Evolutionary conservation across 2,797 vertebrate species (phyloP), one percentile per base, ranked within the genome.

Genomic region (Darevskia nairensis): DNA sequence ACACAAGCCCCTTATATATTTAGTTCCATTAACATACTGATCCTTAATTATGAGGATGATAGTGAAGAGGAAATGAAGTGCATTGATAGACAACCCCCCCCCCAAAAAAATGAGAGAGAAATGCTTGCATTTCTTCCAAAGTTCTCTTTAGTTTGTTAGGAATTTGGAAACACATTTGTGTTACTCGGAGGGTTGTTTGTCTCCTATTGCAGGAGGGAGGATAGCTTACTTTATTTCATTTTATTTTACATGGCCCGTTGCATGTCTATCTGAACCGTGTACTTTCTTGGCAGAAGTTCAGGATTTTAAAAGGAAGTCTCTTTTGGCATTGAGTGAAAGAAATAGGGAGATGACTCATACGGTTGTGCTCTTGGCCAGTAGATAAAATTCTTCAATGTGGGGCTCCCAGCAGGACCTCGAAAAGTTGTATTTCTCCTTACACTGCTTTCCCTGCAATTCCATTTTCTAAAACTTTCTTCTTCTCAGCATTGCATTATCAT

Each of bases 321-420:
- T 96, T 97, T 97, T 97, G 95, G 98, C 98, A 98, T 98, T 98
- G 98, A 97, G 98, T 98, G 98, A 99, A 98, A 98, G 98, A 97
- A 97, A 97, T 93, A 96, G 96, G 95, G 96, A 92, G 96, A 97
- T 98, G 98, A 99, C 96, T 99, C 98, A 98, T 95, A 91, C 92
- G 92, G 93, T 97, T 94, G 96, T 96, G 96, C 97, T 97, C 96
- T 98, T 97, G 97, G 96, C 96, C 96, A 97, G 95, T 89, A 96
- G 96, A 97, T 97, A 96, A 97, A 97, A 96, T 97, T 97, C 96
- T 97, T 96, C 96, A 96, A 96, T 97, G 96, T 97, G 95, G 95
- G 93, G 94, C 96, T 96, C 96, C 94, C 96, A 96, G 96, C 96
- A 96, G 96, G 94, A 93, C 96, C 11, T 91, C 84, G 1, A 88